phyloP scores from a whole-genome alignment of 2,888 invertebrate genomes.

The Lingula anatina region DNA sequence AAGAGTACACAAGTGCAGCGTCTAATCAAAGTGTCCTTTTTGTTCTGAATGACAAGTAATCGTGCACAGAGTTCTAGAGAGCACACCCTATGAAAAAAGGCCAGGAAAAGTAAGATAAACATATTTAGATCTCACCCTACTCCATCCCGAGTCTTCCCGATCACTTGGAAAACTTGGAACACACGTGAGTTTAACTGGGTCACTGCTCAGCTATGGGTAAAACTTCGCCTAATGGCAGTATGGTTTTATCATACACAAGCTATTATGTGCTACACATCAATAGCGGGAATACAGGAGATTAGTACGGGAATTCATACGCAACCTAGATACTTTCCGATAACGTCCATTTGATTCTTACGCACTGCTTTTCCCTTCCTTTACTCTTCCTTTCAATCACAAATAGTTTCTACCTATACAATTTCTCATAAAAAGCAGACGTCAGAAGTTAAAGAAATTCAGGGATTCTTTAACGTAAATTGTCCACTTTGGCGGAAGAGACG shows the following conservation, averaged over 20 bases:
- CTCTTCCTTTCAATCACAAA: slow-evolving; percentile 3
- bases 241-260: slow-evolving; percentile 50
- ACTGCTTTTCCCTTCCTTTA: too few species aligned
- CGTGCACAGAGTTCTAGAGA: slow-evolving; percentile 27
- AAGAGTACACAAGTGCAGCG: too few species aligned
- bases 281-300: slow-evolving; percentile 50
- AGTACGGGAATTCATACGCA: slow-evolving; percentile 44
- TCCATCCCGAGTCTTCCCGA: slow-evolving; percentile 10
- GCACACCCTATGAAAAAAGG: slow-evolving; percentile 23
- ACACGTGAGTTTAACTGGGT: slow-evolving; percentile 39
- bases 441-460: slow-evolving; percentile 23
- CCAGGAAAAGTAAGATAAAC: too few species aligned
- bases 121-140: too few species aligned
- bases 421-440: slow-evolving; percentile 13
- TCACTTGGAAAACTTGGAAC: slow-evolving; percentile 16
- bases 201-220: slow-evolving; percentile 31
- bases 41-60: slow-evolving; percentile 29
- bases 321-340: slow-evolving; percentile 17
- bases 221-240: slow-evolving; percentile 47
- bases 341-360: too few species aligned
- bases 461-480: slow-evolving; percentile 39
- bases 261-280: slow-evolving; percentile 49
- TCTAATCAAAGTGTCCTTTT: slow-evolving; percentile 20
- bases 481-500: too few species aligned
- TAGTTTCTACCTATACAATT: slow-evolving; percentile 8